phyloP scores from a whole-genome alignment of 2,113 vertebrate genomes.

The Odontesthes bonariensis region DNA sequence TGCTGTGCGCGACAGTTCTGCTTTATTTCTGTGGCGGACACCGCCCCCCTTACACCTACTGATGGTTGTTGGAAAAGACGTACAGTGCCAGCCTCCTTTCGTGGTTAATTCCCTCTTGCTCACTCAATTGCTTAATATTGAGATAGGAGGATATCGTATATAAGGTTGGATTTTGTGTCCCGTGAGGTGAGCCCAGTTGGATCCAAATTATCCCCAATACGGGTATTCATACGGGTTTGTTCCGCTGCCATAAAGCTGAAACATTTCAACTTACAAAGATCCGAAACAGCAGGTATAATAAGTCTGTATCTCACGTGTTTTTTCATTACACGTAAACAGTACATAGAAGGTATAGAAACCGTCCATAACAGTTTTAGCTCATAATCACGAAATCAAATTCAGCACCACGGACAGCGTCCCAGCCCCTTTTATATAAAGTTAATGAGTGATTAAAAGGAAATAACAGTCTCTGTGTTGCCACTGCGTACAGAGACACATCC shows the following conservation, averaged over 20 bases:
- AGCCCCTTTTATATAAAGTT: neutral
- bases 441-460: neutral
- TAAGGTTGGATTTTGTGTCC: neutral
- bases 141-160: no score
- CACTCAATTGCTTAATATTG: neutral
- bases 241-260: neutral
- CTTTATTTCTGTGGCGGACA: conserved; percentile 43
- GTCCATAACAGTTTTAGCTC: neutral
- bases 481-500: neutral
- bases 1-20: conserved; percentile 36
- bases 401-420: conserved; percentile 77
- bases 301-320: neutral
- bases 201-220: neutral
- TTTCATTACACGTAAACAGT: neutral
- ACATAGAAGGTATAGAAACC: neutral
- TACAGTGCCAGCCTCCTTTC: conserved; percentile 32
- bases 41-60: conserved; percentile 59
- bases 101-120: neutral
- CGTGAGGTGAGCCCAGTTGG: neutral
- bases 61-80: conserved; percentile 39
- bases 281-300: neutral
- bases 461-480: neutral
- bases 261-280: neutral
- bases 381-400: conserved; percentile 53
- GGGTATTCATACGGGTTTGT: neutral